Conservation (phyloP, 2,113 vertebrate species). For the Podarcis cretensis region DNA sequence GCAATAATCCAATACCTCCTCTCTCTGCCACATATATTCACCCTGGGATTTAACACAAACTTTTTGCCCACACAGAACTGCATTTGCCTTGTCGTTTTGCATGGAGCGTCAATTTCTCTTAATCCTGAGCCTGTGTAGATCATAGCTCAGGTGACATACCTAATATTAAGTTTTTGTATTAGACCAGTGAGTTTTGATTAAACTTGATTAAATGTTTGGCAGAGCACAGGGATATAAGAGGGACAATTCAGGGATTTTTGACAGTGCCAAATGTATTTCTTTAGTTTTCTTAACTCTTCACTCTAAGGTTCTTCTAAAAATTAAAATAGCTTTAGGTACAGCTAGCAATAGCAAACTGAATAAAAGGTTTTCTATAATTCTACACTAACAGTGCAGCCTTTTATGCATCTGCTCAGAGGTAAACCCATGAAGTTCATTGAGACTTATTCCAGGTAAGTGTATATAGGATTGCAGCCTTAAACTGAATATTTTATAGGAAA, state of each 20-base stretch:
- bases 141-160: not conserved
- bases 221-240: not conserved
- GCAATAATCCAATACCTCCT: constrained; percentile 35
- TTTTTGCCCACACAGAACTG: constrained; percentile 19
- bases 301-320: not conserved
- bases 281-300: not conserved
- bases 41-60: constrained; percentile 19
- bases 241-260: fast-evolving
- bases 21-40: not conserved
- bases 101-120: constrained; percentile 7
- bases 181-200: not conserved
- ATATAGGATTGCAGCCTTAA: not conserved
- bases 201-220: not conserved
- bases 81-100: not conserved
- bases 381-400: not conserved
- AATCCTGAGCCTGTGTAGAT: not conserved
- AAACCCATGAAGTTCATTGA: not conserved
- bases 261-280: not conserved
- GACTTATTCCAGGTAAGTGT: no score
- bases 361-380: not conserved
- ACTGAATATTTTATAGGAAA: not conserved
- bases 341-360: not conserved
- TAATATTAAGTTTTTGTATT: not conserved
- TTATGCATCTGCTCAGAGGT: not conserved
- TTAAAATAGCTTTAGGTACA: not conserved